Evolutionary conservation across 2,113 vertebrate genomes (phyloP).

Genomic region (Marmota flaviventris): DNA sequence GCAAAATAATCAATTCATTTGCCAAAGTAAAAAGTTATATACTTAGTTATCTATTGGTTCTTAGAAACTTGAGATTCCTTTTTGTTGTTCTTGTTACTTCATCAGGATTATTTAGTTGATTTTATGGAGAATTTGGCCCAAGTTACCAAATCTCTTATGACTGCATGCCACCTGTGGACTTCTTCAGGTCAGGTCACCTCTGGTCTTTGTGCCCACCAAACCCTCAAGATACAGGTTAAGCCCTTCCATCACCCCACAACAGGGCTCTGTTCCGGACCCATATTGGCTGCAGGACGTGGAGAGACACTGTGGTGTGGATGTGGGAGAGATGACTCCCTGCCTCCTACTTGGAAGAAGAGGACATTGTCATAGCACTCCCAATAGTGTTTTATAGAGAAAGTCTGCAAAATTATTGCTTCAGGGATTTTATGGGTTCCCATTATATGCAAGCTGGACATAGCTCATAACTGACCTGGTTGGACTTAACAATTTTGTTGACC

Average conservation of each 20-base stretch:
- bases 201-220: neutral
- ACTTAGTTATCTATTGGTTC: neutral
- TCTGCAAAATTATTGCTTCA: neutral
- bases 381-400: neutral
- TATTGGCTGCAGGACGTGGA: no score
- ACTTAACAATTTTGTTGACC: neutral
- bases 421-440: neutral
- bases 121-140: neutral
- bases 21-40: neutral
- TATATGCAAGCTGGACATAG: neutral
- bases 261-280: neutral
- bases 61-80: neutral
- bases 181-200: neutral
- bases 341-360: neutral
- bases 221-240: neutral
- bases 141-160: neutral
- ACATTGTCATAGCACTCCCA: neutral
- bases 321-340: neutral
- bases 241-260: neutral
- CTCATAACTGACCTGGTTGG: neutral
- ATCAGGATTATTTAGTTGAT: neutral
- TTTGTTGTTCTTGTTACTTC: neutral
- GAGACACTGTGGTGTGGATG: neutral
- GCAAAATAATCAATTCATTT: neutral
- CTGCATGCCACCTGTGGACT: neutral